These are phyloP conservation scores for Cenopis cana DNA, from an alignment of 2,888 invertebrate genomes.

Conservation along the genomic window DNA sequence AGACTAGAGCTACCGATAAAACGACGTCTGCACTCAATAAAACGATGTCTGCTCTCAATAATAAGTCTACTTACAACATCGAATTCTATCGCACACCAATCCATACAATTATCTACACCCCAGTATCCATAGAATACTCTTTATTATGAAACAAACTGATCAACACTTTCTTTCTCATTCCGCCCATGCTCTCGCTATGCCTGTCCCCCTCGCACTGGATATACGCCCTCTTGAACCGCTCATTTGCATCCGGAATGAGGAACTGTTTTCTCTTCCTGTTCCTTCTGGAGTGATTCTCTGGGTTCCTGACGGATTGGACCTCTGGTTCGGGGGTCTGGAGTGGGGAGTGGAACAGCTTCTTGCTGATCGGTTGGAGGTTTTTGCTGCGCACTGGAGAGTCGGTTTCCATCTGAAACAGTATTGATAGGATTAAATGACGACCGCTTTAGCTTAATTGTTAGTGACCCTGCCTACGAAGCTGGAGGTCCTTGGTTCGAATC, in stretches of 20 bases:
- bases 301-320: constrained; percentile 51
- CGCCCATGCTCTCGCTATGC: constrained; percentile 62
- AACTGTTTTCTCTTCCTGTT: constrained; percentile 67
- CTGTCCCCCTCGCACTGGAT: constrained; percentile 67
- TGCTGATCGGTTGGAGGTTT: constrained; percentile 65
- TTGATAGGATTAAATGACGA: neutral
- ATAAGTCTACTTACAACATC: neutral
- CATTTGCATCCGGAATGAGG: constrained; percentile 62
- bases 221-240: constrained; percentile 66
- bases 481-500: too few species aligned
- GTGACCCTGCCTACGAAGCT: too few species aligned
- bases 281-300: constrained; percentile 52
- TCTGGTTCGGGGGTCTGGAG: constrained; percentile 51
- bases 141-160: constrained; percentile 73
- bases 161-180: constrained; percentile 69
- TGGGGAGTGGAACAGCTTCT: constrained; percentile 75
- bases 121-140: constrained; percentile 70
- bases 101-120: constrained; percentile 46
- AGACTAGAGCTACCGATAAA: too few species aligned
- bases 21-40: neutral
- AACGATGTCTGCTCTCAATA: neutral
- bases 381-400: constrained; percentile 71
- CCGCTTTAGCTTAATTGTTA: too few species aligned
- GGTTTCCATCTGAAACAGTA: constrained; percentile 67
- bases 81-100: neutral